phyloP scores from a whole-genome alignment of 2,113 vertebrate genomes.

The Odobenus rosmarus region DNA sequence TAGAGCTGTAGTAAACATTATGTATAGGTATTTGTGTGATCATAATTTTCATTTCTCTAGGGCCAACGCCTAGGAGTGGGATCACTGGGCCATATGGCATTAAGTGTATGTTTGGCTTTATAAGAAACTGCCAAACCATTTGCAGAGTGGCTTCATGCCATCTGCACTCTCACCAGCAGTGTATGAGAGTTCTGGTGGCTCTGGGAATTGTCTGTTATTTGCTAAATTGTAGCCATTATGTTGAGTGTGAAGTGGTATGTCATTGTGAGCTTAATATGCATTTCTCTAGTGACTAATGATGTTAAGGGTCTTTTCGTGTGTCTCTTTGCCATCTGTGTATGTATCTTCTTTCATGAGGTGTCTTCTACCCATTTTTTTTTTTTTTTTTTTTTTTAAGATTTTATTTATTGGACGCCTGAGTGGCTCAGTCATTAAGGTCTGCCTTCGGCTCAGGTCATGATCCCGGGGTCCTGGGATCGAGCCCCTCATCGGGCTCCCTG shows the following conservation, averaged over 20 bases:
- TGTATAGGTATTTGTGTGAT: background rate
- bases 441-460: no score
- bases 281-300: background rate
- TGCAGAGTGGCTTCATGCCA: background rate
- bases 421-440: no score
- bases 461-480: no score
- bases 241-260: background rate
- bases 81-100: background rate
- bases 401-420: no score
- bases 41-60: constrained; percentile 33
- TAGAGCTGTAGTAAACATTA: background rate
- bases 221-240: background rate
- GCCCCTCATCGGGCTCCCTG: no score
- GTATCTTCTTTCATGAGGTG: background rate
- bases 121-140: background rate
- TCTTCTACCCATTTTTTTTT: background rate
- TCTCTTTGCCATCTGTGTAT: background rate
- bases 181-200: background rate
- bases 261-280: background rate
- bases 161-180: background rate
- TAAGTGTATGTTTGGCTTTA: background rate
- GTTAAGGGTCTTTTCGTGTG: background rate
- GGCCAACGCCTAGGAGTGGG: background rate
- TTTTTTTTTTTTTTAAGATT: background rate
- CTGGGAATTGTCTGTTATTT: background rate